Evolutionary conservation across 2,888 invertebrate species (phyloP).

Genomic region (Lingula anatina): DNA sequence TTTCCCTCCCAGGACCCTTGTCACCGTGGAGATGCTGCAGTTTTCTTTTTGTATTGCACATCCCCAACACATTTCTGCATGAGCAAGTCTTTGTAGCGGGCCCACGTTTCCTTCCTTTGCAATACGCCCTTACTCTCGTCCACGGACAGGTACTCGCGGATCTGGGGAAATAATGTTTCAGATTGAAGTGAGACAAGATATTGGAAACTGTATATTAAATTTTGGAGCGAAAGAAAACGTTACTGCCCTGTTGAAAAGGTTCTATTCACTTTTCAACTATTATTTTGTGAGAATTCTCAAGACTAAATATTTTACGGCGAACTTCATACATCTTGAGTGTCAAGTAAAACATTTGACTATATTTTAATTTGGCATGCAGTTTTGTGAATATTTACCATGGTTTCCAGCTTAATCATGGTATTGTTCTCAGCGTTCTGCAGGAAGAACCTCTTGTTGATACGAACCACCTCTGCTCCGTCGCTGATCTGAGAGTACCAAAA

Average conservation of each 20-base stretch:
- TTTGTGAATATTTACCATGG: constrained; percentile 30
- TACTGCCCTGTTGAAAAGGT: neutral
- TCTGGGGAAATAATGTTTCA: constrained; percentile 17
- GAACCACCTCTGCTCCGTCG: constrained; percentile 45
- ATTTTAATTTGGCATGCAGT: neutral
- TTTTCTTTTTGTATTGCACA: too few species aligned
- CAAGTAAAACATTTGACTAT: neutral
- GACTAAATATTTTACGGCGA: too few species aligned
- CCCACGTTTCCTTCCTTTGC: constrained; percentile 43
- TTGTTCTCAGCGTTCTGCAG: constrained; percentile 44
- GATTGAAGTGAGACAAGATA: neutral
- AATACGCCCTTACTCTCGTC: constrained; percentile 36
- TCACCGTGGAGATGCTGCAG: too few species aligned
- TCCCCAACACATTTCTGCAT: too few species aligned
- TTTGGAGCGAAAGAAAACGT: neutral
- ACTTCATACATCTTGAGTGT: constrained; percentile 3
- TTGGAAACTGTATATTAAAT: neutral
- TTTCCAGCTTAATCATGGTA: constrained; percentile 48
- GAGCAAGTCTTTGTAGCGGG: constrained; percentile 41
- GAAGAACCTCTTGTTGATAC: constrained; percentile 46
- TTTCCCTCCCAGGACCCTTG: too few species aligned
- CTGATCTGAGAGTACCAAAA: constrained; percentile 38
- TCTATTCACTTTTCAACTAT: neutral
- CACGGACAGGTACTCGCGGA: constrained; percentile 37
- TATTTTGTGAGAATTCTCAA: too few species aligned